Percentiles rank a stretch among this genome's conserved stretches.
These are phyloP conservation scores for Bombyx mandarina DNA, from an alignment of 1,140 invertebrate genomes.

Conservation along the genomic window DNA sequence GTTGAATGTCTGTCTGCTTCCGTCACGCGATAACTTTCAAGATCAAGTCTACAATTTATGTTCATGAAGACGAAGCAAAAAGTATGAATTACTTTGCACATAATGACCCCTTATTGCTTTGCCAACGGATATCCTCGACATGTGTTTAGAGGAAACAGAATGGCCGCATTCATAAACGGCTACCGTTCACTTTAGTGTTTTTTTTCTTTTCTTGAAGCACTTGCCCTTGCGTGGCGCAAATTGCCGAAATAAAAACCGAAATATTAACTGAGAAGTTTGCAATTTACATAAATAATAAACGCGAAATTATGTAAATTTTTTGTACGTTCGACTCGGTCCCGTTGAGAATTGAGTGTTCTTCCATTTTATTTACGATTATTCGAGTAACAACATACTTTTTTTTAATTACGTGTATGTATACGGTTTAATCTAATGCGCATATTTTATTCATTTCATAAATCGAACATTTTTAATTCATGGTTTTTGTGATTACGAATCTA, in stretches of 20 bases:
- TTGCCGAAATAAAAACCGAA: constrained; percentile 24
- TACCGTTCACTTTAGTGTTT: constrained; percentile 40
- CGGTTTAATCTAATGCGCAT: too few relatives aligned
- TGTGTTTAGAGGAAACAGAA: constrained; percentile 52
- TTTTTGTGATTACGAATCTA: too few relatives aligned
- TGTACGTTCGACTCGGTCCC: too few relatives aligned
- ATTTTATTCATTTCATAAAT: too few relatives aligned
- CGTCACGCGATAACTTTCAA: constrained; percentile 9
- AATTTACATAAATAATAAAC: constrained; percentile 19
- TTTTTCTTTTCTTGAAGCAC: constrained; percentile 18
- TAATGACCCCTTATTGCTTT: constrained; percentile 49
- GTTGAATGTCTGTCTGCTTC: constrained; percentile 1
- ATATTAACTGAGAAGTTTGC: constrained; percentile 10
- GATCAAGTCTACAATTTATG: constrained; percentile 12
- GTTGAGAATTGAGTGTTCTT: too few relatives aligned
- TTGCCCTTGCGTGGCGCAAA: constrained; percentile 55
- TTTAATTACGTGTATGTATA: too few relatives aligned
- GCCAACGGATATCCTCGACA: constrained; percentile 60
- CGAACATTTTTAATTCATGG: too few relatives aligned
- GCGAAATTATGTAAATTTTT: constrained; percentile 19
- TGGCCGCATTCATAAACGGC: constrained; percentile 27
- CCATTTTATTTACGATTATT: too few relatives aligned
- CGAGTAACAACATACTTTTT: too few relatives aligned
- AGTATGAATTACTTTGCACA: constrained; percentile 33
- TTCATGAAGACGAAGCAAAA: constrained; percentile 25